phyloP scores from a whole-genome alignment of 2,113 vertebrate species.

The Amazona guildingii region DNA sequence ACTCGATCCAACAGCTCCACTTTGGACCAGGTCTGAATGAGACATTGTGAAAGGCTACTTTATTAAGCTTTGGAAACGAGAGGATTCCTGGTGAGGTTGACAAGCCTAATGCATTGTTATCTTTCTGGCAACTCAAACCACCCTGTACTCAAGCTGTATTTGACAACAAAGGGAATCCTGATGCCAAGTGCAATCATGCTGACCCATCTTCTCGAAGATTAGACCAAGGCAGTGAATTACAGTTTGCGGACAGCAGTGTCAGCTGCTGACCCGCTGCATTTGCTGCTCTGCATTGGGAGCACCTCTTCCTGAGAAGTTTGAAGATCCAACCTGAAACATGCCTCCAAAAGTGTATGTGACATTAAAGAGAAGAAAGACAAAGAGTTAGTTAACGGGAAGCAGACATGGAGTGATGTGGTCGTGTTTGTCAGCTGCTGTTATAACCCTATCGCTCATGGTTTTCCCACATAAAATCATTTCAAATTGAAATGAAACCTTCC shows the following conservation, averaged over 20 bases:
- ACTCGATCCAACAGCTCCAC: neutral
- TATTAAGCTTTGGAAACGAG: neutral
- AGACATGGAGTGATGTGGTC: neutral
- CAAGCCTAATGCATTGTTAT: fast-evolving
- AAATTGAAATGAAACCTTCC: neutral
- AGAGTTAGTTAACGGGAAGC: neutral
- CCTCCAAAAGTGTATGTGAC: neutral
- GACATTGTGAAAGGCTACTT: fast-evolving
- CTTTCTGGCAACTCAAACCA: neutral
- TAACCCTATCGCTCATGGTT: neutral
- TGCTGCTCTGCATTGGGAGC: neutral
- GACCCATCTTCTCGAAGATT: neutral
- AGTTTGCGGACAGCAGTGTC: neutral
- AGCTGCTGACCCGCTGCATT: neutral
- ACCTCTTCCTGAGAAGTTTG: neutral
- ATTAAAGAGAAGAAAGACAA: neutral
- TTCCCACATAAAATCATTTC: neutral
- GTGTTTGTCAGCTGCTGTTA: slow-evolving; percentile 20
- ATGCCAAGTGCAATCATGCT: neutral
- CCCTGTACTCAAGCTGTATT: fast-evolving
- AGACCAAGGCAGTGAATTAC: neutral
- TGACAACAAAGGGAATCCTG: neutral
- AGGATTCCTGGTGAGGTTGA: fast-evolving
- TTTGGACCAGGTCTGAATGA: neutral
- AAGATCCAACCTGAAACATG: neutral